Evolutionary conservation across 2,888 invertebrate species (phyloP), one percentile per base, ranked within the genome.

Genomic region (Pandemis corylana): DNA sequence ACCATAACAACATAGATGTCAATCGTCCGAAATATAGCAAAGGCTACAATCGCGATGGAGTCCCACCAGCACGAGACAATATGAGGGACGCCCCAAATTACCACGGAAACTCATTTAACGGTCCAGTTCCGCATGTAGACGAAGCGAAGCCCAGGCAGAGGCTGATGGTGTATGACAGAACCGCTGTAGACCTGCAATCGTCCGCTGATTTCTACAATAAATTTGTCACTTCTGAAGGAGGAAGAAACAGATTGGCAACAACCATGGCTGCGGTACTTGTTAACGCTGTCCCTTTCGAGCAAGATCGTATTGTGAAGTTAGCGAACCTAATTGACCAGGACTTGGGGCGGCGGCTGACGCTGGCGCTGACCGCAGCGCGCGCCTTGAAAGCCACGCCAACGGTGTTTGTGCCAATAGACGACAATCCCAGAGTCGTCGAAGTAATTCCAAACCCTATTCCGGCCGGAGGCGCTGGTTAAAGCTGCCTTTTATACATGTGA

Each of bases 71-170:
- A 6, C 90, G 93, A 42, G 96, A 97, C 79, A 98, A 98, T 87
- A 98, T 98, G 93, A 96, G 95, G 41, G 97, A 97, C 49, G 97
- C 97, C 0, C 99, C 99, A 0, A 99, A 98, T 88, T 99, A 99
- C 88, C 98, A 96, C 90, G 99, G 99, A 0, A 99, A 99, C 93
- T 98, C 98, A 72, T 99, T 98, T 89, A 95, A 95, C 79, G 99
- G 99, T 0, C 98, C 99, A 0, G 94, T 96, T 76, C 95, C 95
- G 42, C 95, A 95, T 80, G 94, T 96, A 1, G 93, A 96, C 9
- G 83, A 85, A 20, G 83, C 77, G 59, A 78, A 78, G 7, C 89
- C 90, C 0, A 83, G 82, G 7, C 80, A 84, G 13, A 80, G 79
- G 68, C 56, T 86, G 0, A 49, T 77, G 10, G 68, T 89, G 46